These are phyloP conservation scores for Diorhabda carinulata DNA, from an alignment of 1,140 invertebrate genomes.

Conservation along the genomic window DNA sequence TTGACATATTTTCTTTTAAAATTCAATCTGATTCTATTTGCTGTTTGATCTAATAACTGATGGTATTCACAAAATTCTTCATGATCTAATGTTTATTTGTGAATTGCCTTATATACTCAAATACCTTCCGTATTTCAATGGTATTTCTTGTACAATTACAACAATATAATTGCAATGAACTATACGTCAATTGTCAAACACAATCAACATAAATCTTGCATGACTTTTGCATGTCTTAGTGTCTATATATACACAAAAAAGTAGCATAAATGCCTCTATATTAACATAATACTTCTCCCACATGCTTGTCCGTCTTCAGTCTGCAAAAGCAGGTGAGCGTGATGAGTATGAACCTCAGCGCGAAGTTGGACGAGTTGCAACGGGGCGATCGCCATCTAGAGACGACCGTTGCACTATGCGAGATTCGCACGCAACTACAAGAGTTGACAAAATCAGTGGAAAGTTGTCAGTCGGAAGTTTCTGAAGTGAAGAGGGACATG, in stretches of 20 bases:
- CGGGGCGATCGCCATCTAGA: slow-evolving; percentile 80
- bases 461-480: slow-evolving; percentile 88
- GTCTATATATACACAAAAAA: not conserved
- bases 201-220: not conserved
- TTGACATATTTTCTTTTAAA: no score
- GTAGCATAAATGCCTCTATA: not conserved
- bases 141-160: no score
- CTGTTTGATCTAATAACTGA: no score
- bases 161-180: no score
- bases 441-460: slow-evolving; percentile 90
- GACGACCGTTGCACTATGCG: slow-evolving; percentile 83
- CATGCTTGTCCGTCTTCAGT: slow-evolving; percentile 52
- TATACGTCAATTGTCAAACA: not conserved
- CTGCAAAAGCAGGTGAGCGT: slow-evolving; percentile 93
- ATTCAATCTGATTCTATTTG: no score
- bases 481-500: slow-evolving; percentile 89
- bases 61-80: no score
- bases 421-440: slow-evolving; percentile 85
- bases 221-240: not conserved
- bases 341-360: slow-evolving; percentile 91
- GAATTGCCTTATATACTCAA: no score
- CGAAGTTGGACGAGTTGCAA: slow-evolving; percentile 82
- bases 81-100: no score
- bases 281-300: slow-evolving; percentile 8
- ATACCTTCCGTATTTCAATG: no score